Conservation (phyloP, 2,113 vertebrate genomes). For the Morone saxatilis region DNA sequence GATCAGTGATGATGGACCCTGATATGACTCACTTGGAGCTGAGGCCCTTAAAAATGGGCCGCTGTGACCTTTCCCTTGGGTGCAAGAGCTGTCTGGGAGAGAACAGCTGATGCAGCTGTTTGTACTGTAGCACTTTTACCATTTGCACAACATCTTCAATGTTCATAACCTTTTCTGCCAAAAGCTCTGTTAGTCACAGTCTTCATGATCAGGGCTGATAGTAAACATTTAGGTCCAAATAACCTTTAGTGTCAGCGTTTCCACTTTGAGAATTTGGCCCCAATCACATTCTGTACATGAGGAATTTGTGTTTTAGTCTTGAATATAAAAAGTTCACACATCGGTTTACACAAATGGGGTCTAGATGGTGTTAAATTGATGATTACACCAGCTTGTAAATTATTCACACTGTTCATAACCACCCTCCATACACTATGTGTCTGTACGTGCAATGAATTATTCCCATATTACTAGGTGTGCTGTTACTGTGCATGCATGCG, state of each 20-base stretch:
- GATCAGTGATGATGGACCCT: conserved; percentile 72
- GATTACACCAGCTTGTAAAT: conserved; percentile 52
- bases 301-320: conserved; percentile 33
- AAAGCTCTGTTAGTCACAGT: conserved; percentile 68
- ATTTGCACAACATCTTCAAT: conserved; percentile 72
- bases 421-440: neutral
- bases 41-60: conserved; percentile 72
- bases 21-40: conserved; percentile 74
- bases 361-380: conserved; percentile 57
- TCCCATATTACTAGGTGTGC: conserved; percentile 39
- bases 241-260: conserved; percentile 48
- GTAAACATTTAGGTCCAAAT: conserved; percentile 48
- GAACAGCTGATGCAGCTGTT: conserved; percentile 80
- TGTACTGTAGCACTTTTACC: conserved; percentile 64
- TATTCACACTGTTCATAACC: conserved; percentile 51
- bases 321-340: conserved; percentile 38
- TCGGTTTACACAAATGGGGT: conserved; percentile 39
- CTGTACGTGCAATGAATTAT: conserved; percentile 37
- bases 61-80: conserved; percentile 80
- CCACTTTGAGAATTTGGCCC: conserved; percentile 7
- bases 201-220: conserved; percentile 59
- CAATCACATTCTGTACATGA: conserved; percentile 9
- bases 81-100: conserved; percentile 64
- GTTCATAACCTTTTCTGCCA: conserved; percentile 77
- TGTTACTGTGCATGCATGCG: conserved; percentile 51